A percentile compares a stretch with the other conserved stretches of the same genome.
These are phyloP conservation scores for Arion vulgaris DNA, from an alignment of 1,140 invertebrate species.

Conservation along the genomic window DNA sequence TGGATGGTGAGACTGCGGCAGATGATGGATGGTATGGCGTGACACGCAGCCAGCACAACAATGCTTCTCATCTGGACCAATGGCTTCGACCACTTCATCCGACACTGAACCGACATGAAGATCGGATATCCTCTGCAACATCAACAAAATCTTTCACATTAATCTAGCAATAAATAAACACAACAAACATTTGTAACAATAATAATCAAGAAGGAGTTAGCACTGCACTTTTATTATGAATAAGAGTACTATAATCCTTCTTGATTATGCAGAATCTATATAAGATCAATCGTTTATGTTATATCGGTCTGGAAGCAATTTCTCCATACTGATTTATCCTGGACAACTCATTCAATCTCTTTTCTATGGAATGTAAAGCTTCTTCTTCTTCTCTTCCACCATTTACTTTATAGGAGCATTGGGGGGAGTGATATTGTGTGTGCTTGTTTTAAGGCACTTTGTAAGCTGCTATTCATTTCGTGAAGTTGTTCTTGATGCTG, in stretches of 20 bases:
- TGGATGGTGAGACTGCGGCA: constrained; percentile 25
- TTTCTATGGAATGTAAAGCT: no score
- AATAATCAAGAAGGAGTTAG: not conserved
- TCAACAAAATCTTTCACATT: constrained; percentile 7
- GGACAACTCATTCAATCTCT: no score
- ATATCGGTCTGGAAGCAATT: no score
- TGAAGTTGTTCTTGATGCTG: no score
- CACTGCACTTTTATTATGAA: no score
- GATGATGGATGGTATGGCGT: constrained; percentile 33
- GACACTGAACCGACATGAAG: constrained; percentile 14
- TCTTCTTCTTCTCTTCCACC: no score
- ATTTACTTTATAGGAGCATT: no score
- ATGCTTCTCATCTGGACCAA: constrained; percentile 23
- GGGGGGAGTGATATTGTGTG: no score
- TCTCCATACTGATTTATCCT: no score
- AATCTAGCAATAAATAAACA: not conserved
- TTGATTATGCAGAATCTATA: not conserved
- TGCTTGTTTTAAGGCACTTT: no score
- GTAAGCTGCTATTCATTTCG: no score
- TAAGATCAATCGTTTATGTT: no score
- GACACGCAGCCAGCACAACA: constrained; percentile 33
- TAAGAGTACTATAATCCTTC: not conserved
- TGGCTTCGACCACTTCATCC: constrained; percentile 24
- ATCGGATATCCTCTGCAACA: constrained; percentile 30
- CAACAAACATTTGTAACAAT: not conserved